Percentiles rank a stretch among this genome's conserved stretches.
phyloP scores from a whole-genome alignment of 2,888 invertebrate species.

The Trimorus sp. region DNA sequence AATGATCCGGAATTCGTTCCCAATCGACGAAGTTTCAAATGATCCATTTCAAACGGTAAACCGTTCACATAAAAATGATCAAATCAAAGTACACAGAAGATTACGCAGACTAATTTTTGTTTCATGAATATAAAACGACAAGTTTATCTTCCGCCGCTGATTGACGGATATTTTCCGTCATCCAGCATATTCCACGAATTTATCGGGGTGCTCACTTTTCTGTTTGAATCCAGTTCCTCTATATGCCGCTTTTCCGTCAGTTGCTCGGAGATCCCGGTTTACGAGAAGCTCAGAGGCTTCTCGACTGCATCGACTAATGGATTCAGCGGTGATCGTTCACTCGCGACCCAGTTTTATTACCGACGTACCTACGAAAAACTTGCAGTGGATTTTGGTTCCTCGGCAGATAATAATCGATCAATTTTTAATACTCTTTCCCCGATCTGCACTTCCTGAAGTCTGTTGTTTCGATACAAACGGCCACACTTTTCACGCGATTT shows the following conservation, averaged over 20 bases:
- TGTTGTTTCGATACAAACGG: neutral
- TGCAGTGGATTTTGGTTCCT: slow-evolving; percentile 18
- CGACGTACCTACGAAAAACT: slow-evolving; percentile 1
- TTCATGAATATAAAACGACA: slow-evolving; percentile 31
- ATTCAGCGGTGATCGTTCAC: slow-evolving; percentile 49
- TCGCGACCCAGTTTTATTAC: slow-evolving; percentile 44
- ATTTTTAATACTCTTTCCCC: slow-evolving; percentile 1
- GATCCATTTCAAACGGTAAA: no score
- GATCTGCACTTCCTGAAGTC: no score
- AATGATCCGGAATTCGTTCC: no score
- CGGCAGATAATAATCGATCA: slow-evolving; percentile 35
- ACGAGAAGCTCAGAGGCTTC: slow-evolving; percentile 58
- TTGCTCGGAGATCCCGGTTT: slow-evolving; percentile 47
- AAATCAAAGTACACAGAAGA: slow-evolving; percentile 19
- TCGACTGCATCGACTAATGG: slow-evolving; percentile 50
- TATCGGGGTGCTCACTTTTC: slow-evolving; percentile 36
- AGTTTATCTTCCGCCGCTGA: slow-evolving; percentile 32
- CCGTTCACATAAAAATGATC: slow-evolving; percentile 6
- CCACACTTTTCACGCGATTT: neutral
- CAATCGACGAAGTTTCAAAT: no score
- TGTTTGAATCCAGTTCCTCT: slow-evolving; percentile 34
- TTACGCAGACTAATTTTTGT: slow-evolving; percentile 22
- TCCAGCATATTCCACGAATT: slow-evolving; percentile 32
- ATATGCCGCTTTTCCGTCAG: slow-evolving; percentile 42
- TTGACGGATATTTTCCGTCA: slow-evolving; percentile 35